Evolutionary conservation across 1,140 invertebrate genomes (phyloP).

Genomic region (Zaprionus nigranus): DNA sequence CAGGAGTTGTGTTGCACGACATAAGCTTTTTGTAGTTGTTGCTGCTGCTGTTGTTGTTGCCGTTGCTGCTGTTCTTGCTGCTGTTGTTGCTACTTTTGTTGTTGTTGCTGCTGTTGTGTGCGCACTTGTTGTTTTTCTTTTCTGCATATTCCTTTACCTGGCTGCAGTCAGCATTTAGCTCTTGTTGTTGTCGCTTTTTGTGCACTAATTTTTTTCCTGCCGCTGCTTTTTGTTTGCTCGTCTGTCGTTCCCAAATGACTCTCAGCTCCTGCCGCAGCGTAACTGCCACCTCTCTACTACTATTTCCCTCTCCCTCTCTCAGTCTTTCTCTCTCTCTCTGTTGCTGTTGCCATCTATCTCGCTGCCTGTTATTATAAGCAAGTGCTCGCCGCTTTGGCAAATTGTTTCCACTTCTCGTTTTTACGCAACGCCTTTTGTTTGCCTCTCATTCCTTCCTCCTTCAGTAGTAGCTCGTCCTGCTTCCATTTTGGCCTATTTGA

Average conservation of each 20-base stretch:
- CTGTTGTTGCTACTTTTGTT: not conserved
- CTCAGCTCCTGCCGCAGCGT: constrained; percentile 15
- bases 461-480: no score
- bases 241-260: constrained; percentile 39
- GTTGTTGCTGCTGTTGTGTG: not conserved
- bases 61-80: no score
- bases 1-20: constrained; percentile 21
- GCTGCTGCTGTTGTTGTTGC: not conserved
- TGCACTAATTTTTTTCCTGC: constrained; percentile 72
- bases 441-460: not conserved
- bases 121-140: constrained; percentile 15
- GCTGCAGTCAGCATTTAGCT: constrained; percentile 45
- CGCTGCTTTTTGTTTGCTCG: constrained; percentile 69
- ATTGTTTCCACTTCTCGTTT: constrained; percentile 75
- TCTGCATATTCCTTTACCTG: constrained; percentile 73
- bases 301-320: not conserved
- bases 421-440: constrained; percentile 55
- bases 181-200: constrained; percentile 54
- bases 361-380: constrained; percentile 74
- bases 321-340: not conserved
- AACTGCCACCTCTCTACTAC: not conserved
- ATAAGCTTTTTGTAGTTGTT: constrained; percentile 33
- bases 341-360: not conserved
- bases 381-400: constrained; percentile 73
- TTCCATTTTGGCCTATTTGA: constrained; percentile 20